Evolutionary conservation across 2,888 invertebrate genomes (phyloP), one percentile per base, ranked within the genome.

Genomic region (Nesidiocoris tenuis): DNA sequence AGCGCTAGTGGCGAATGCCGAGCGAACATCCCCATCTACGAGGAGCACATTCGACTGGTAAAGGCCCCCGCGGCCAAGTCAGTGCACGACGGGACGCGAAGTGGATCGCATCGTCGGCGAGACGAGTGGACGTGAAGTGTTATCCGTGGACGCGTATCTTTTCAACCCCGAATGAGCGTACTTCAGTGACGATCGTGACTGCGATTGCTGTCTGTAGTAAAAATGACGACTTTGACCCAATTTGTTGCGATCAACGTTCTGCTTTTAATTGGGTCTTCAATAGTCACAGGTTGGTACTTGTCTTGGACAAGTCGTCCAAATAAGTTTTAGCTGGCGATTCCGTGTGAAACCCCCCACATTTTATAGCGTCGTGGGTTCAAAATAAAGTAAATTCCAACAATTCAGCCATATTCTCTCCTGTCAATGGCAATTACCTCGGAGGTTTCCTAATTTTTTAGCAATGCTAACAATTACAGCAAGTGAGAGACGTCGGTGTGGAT

Each of bases 161-260:
- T 12, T 39, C 12, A 3, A 12, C 22, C 9, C 7, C 39, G 1
- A 12, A 65, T 67, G 67, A n/a, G n/a, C n/a, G n/a, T n/a, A n/a
- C n/a, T n/a, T 9, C 59, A 67, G 67, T 67, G 67, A 56, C 67
- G 67, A 67, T 67, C 67, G 67, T 19, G 55, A 22, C 39, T 12
- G 39, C 39, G 39, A 39, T 12, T 39, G 39, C 39, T 7, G 39
- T 39, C 12, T 7, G 3, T 39, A 12, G 12, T 7, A 3, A 12
- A 39, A 39, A 39, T 39, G 39, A 39, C 12, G 39, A 39, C 39
- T 39, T 12, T 12, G 39, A 7, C 39, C 3, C 5, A 39, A 39
- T 39, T 39, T 12, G 39, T 12, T 39, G 1, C 59, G 21, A 57
- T 70, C 70, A 70, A 70, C 61, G 25, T 21, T n/a, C 24, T 70